Base-by-base conservation (phyloP, 1,140 invertebrate genomes). In the Trissolcus basalis region DNA sequence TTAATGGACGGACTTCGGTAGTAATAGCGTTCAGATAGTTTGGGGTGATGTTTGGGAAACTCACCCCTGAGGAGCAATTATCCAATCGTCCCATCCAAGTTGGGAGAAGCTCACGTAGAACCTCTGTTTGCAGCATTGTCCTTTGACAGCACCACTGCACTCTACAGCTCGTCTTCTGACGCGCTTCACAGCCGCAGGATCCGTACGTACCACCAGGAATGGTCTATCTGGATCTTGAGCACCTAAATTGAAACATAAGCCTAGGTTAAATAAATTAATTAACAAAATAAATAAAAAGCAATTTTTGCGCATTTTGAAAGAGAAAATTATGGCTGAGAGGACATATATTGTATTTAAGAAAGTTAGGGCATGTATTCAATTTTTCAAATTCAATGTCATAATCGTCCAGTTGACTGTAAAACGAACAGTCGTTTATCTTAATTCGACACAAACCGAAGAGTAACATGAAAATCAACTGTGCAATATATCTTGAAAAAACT, bases 81-180 rank as follows among this genome's bases (percentile, higher is more conserved):
- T 96, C 95, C 96, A 97, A 89, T 97, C 96, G 84, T 97, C 95
- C 96, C 96, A 98, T 58, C 96, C 96, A 11, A 98, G 91, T 58
- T 95, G 92, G 72, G 93, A 93, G 88, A 98, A 98, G 84, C 92
- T 95, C 44, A 98, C 95, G 89, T 95, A 96, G 87, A 97, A 95
- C 15, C 93, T 92, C 85, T 97, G 93, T 80, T 96, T 96, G 88
- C 96, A 97, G 86, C 96, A 98, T 82, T 94, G 93, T 64, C 93
- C 94, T 69, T 91, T 91, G 51, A 91, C 88, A 70, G 92, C 93
- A 58, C 91, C 93, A 82, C 90, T 92, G 86, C 95, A 97, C 81
- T 96, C 95, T 43, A 96, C 90, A 35, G 95, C 94, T 48, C 94
- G 90, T 80, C 95, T 91, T 63, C 94, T 92, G 0, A 94, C 92